Conservation (phyloP, 2,113 vertebrate genomes). For the Oreamnos americanus region DNA sequence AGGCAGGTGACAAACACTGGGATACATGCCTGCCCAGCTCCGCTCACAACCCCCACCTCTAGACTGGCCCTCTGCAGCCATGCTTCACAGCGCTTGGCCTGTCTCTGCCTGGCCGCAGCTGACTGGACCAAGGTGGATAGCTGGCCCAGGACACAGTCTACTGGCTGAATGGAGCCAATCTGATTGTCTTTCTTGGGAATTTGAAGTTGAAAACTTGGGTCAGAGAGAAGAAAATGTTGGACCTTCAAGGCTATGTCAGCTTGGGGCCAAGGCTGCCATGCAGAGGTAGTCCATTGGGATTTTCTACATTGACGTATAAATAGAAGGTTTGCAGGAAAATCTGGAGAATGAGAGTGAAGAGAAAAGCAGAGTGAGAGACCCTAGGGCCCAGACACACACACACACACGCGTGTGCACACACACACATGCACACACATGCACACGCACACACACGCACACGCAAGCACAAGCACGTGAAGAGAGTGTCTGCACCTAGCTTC, state of each 20-base stretch:
- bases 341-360: neutral
- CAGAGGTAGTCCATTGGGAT: neutral
- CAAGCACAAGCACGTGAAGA: neutral
- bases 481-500: neutral
- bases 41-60: no score
- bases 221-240: neutral
- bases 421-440: accelerated
- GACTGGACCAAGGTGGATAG: neutral
- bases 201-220: neutral
- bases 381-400: neutral
- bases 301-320: neutral
- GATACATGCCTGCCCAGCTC: neutral
- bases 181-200: neutral
- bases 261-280: neutral
- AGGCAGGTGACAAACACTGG: neutral
- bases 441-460: accelerated
- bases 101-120: neutral
- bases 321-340: neutral
- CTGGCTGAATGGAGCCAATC: neutral
- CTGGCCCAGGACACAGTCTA: neutral
- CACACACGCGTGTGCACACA: accelerated
- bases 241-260: accelerated
- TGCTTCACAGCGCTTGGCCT: accelerated
- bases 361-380: neutral
- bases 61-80: neutral